A percentile compares a stretch with the other conserved stretches of the same genome.
Conservation (phyloP, 2,113 vertebrate species). For the Seriola rivoliana region DNA sequence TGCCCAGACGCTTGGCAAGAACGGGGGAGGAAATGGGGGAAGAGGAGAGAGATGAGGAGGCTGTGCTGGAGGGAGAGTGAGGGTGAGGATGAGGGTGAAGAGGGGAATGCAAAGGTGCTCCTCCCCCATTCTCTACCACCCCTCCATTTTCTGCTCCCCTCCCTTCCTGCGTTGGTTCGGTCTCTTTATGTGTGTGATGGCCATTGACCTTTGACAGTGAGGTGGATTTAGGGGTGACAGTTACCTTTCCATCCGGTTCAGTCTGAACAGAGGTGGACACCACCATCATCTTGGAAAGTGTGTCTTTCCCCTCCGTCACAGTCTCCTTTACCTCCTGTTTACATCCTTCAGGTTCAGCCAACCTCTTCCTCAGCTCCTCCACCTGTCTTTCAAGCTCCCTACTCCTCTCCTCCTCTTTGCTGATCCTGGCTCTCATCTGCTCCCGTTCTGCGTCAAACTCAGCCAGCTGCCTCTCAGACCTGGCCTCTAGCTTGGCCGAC, state of each 20-base stretch:
- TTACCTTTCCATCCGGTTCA: constrained; percentile 82
- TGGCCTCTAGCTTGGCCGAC: constrained; percentile 88
- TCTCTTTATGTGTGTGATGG: constrained; percentile 76
- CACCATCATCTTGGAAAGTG: constrained; percentile 3
- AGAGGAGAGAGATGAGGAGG: constrained; percentile 93
- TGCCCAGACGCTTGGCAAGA: constrained; percentile 88
- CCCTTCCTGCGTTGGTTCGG: constrained; percentile 69
- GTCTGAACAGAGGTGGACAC: constrained; percentile 88
- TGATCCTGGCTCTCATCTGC: constrained; percentile 89
- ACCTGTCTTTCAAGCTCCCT: constrained; percentile 89
- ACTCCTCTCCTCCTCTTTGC: constrained; percentile 90
- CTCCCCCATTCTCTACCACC: constrained; percentile 84
- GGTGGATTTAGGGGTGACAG: constrained; percentile 50
- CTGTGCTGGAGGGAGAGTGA: constrained; percentile 89
- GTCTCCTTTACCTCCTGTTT: constrained; percentile 58
- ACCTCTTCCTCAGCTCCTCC: constrained; percentile 85
- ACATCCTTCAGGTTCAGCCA: constrained; percentile 66
- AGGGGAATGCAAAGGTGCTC: constrained; percentile 64
- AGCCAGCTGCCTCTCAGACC: constrained; percentile 89
- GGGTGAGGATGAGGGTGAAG: constrained; percentile 76
- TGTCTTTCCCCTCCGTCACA: constrained; percentile 54
- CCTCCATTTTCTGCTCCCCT: constrained; percentile 76
- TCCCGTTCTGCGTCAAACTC: constrained; percentile 93
- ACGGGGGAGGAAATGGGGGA: constrained; percentile 96
- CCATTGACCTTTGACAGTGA: constrained; percentile 88